Percentiles rank a stretch among this genome's conserved stretches.
phyloP scores from a whole-genome alignment of 1,140 invertebrate species.

The Grapholita molesta region DNA sequence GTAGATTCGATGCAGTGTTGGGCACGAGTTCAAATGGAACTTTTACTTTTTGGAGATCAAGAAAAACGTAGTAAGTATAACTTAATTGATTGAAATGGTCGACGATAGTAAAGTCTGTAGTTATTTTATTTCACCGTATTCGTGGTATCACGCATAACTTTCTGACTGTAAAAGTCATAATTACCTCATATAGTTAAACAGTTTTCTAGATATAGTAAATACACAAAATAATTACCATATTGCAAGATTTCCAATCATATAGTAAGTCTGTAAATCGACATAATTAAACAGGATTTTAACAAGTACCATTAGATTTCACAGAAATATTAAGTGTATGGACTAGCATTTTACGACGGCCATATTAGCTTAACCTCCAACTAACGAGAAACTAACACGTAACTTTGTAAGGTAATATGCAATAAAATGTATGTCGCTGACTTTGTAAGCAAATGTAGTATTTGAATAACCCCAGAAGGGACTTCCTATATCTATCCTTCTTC shows the following conservation, averaged over 20 bases:
- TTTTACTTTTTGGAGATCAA: constrained; percentile 59
- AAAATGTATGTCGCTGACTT: neutral
- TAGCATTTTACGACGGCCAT: neutral
- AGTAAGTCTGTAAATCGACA: neutral
- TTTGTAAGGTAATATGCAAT: neutral
- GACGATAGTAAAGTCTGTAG: neutral
- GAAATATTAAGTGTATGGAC: neutral
- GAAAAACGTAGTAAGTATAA: constrained; percentile 9
- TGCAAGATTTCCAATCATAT: neutral
- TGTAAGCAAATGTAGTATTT: neutral
- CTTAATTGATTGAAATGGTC: neutral
- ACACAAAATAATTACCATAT: neutral
- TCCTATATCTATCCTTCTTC: no score
- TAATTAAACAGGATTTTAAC: neutral
- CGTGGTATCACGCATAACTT: no score
- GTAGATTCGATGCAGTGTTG: constrained; percentile 35
- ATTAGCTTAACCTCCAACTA: neutral
- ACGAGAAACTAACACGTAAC: neutral
- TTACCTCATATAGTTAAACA: no score
- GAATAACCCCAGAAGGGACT: neutral
- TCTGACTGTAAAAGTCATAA: no score
- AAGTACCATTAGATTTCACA: neutral
- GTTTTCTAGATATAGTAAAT: no score
- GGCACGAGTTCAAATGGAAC: constrained; percentile 31
- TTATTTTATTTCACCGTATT: no score